Evolutionary conservation across 2,113 vertebrate genomes (phyloP), one percentile per base, ranked within the genome.

Genomic region (Platanista minor): DNA sequence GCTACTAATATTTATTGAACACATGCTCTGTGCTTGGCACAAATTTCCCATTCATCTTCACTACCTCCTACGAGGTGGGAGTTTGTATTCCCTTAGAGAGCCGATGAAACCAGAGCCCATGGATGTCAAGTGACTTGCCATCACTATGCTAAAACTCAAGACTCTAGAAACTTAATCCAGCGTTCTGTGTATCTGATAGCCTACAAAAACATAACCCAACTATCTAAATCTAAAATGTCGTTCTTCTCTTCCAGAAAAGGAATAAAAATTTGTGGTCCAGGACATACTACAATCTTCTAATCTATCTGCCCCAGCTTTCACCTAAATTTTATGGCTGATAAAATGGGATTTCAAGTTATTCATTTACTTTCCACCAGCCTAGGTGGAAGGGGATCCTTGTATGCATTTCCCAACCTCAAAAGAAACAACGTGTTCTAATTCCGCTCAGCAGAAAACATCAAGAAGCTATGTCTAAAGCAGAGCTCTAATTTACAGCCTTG

Each of bases 201-300:
- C 25, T 82, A 52, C 46, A 33, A 95, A 95, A 77, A 69, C 11
- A 31, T 13, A 74, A 78, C 66, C 49, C 43, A 84, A 64, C 69
- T 67, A 41, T 64, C 61, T 69, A 90, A 25, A 11, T 90, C 62
- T 82, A 75, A 94, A 89, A 54, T 54, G 49, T 29, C 61, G 9
- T 57, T 95, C 93, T 91, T 97, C 82, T 95, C 67, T 93, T 97
- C 96, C 91, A 95, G 86, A 93, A 94, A 96, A 98, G 85, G 81
- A 96, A 43, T 17, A 92, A 57, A 91, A 96, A 62, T 64, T 1
- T 66, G 78, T 66, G 78, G 82, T 75, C 74, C 33, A 29, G 33
- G 54, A 87, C 78, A 27, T 5, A 90, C 72, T 89, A 84, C 71
- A 59, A 59, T 86, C 85, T 86, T 90, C 87, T 85, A 15, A 66